These are phyloP conservation scores for Nesidiocoris tenuis DNA, from an alignment of 2,888 invertebrate species.

Conservation along the genomic window DNA sequence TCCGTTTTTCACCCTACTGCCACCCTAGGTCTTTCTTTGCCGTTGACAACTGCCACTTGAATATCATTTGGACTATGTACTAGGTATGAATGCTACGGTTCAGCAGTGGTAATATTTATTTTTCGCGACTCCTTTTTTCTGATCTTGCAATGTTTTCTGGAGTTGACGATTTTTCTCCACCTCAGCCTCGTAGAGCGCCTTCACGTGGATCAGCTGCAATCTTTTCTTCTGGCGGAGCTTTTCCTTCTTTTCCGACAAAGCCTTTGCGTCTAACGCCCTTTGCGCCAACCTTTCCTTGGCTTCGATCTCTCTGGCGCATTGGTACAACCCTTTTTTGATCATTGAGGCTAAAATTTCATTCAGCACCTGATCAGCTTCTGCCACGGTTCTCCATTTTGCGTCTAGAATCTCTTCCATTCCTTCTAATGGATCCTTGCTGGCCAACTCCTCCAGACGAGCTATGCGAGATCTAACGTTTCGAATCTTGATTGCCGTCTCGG, in stretches of 20 bases:
- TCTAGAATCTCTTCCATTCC: not conserved
- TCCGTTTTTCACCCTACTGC: no score
- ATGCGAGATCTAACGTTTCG: not conserved
- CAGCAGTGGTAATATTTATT: no score
- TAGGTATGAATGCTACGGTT: no score
- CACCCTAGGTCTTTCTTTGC: no score
- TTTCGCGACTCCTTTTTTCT: no score
- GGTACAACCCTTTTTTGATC: not conserved
- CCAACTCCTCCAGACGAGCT: slow-evolving; percentile 2
- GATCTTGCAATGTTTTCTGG: no score
- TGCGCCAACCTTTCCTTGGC: not conserved
- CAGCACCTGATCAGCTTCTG: slow-evolving; percentile 8
- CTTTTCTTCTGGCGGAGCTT: slow-evolving; percentile 2
- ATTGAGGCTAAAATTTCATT: not conserved
- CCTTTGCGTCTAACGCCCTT: not conserved
- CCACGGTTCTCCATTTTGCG: not conserved
- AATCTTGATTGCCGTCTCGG: not conserved
- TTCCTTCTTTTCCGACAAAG: not conserved
- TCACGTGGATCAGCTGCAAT: not conserved
- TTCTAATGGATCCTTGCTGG: not conserved
- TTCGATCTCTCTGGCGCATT: not conserved
- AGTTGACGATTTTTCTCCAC: slow-evolving; percentile 16
- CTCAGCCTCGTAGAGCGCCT: slow-evolving; percentile 21
- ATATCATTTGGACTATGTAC: no score
- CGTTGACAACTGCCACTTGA: no score